Evolutionary conservation across 2,797 vertebrate species (phyloP).

Genomic region (Pelochelys cantorii): DNA sequence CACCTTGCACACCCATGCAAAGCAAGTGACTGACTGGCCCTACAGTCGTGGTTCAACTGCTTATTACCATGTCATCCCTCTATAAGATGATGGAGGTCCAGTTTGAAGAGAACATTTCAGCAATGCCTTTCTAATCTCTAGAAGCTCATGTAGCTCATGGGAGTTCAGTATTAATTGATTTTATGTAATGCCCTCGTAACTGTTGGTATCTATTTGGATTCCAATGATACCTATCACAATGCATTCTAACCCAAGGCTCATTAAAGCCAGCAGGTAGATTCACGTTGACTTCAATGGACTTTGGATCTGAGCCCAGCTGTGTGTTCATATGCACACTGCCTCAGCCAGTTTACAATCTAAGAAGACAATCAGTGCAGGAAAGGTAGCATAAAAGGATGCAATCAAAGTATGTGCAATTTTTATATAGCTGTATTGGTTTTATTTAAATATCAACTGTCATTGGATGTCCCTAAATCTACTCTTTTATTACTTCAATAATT

Average conservation of each 20-base stretch:
- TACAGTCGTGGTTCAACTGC: not conserved
- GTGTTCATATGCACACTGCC: not conserved
- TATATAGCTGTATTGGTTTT: not conserved
- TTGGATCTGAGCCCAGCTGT: not conserved
- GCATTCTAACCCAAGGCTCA: not conserved
- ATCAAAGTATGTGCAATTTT: not conserved
- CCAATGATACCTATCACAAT: not conserved
- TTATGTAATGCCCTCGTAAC: not conserved
- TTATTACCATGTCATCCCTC: not conserved
- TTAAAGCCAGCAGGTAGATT: not conserved
- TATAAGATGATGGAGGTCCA: not conserved
- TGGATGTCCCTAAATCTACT: conserved; percentile 8
- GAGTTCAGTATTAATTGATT: not conserved
- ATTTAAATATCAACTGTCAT: not conserved
- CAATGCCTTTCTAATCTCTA: not conserved
- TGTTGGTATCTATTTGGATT: not conserved
- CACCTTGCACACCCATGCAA: not conserved
- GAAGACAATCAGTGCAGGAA: not conserved
- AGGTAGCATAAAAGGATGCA: not conserved
- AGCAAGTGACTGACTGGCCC: not conserved
- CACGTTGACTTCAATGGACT: not conserved
- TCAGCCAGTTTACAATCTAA: not conserved
- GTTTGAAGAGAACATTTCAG: not conserved
- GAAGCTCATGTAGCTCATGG: not conserved
- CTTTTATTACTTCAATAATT: conserved; percentile 12